Conservation (phyloP, 2,888 invertebrate species). For the Anoplius nigerrimus region DNA sequence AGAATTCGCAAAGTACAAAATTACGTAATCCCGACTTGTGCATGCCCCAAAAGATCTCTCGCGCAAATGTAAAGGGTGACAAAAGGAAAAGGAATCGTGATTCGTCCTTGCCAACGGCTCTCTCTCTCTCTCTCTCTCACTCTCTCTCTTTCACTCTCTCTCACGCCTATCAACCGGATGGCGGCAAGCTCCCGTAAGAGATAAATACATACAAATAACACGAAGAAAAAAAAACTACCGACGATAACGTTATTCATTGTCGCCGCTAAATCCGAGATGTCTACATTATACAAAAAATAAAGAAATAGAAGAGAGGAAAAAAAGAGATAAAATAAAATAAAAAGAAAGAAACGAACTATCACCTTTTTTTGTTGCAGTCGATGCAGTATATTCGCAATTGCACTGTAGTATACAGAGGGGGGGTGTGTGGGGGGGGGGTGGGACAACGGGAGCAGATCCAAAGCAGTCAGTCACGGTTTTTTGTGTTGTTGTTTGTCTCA, state of each 20-base stretch:
- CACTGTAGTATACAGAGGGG: conserved; percentile 58
- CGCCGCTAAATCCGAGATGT: conserved; percentile 47
- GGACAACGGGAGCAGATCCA: conserved; percentile 53
- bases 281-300: conserved; percentile 52
- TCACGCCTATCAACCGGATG: too few relatives aligned
- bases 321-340: conserved; percentile 45
- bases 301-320: conserved; percentile 23
- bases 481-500: too few relatives aligned
- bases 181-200: conserved; percentile 48
- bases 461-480: conserved; percentile 29
- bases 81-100: too few relatives aligned
- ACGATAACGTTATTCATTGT: conserved; percentile 32
- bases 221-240: conserved; percentile 47
- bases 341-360: conserved; percentile 31
- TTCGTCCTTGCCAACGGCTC: too few relatives aligned
- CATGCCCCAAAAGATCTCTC: conserved; percentile 32
- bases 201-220: conserved; percentile 51
- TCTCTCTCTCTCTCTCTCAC: too few relatives aligned
- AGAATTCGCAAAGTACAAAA: conserved; percentile 10
- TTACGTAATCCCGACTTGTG: too few relatives aligned
- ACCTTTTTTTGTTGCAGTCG: conserved; percentile 49
- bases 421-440: too few relatives aligned
- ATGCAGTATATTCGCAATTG: conserved; percentile 56
- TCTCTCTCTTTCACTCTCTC: too few relatives aligned
- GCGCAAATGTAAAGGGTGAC: conserved; percentile 46